A percentile compares a stretch with the other conserved stretches of the same genome.
Evolutionary conservation across 2,888 invertebrate genomes (phyloP).

Genomic region (Gryllus longicercus): DNA sequence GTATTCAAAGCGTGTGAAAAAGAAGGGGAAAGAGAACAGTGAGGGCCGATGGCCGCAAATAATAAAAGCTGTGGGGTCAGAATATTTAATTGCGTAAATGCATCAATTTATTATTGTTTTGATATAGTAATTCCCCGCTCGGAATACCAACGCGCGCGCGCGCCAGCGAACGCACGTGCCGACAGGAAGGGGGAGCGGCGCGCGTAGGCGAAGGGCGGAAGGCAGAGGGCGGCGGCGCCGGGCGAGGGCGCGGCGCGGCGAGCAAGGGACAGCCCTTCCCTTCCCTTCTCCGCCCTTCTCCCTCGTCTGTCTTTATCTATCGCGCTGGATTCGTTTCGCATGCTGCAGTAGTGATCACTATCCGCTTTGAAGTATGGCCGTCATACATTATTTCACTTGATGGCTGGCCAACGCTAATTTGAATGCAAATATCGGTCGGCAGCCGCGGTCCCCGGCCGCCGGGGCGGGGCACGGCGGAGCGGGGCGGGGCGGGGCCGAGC

Average conservation of each 20-base stretch:
- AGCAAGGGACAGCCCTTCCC: neutral
- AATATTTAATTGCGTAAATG: slow-evolving; percentile 23
- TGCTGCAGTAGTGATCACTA: slow-evolving; percentile 28
- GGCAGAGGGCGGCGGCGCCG: neutral
- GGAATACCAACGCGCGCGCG: no score
- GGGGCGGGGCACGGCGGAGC: neutral
- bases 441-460: neutral
- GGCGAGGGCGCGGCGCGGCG: neutral
- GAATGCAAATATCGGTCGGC: slow-evolving; percentile 34
- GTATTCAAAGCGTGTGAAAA: no score
- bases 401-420: slow-evolving; percentile 33
- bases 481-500: neutral
- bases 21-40: no score
- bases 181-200: no score
- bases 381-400: slow-evolving; percentile 34
- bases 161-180: no score
- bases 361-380: slow-evolving; percentile 34
- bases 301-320: slow-evolving; percentile 23
- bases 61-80: neutral
- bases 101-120: slow-evolving; percentile 26
- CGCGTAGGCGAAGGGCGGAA: no score
- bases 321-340: slow-evolving; percentile 24
- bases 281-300: slow-evolving; percentile 1
- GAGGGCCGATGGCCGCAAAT: neutral
- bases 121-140: slow-evolving; percentile 24